A percentile compares a stretch with the other conserved stretches of the same genome.
Conservation (phyloP, 2,888 invertebrate genomes). For the Thereva nobilitata region DNA sequence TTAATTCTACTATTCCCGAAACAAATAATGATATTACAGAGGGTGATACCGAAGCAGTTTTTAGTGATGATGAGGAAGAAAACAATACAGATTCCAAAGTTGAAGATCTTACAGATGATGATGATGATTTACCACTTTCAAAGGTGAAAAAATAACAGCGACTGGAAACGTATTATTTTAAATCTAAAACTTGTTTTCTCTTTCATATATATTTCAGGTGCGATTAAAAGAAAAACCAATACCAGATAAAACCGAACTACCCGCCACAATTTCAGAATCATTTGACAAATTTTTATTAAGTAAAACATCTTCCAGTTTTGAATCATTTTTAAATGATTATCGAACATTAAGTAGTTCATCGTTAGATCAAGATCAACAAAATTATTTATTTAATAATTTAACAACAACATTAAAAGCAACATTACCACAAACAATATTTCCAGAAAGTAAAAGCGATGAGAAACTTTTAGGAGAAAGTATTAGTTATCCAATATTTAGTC, state of each 20-base stretch:
- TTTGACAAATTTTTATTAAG: slow-evolving; percentile 55
- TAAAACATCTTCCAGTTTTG: slow-evolving; percentile 54
- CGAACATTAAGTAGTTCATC: slow-evolving; percentile 52
- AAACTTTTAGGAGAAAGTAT: slow-evolving; percentile 72
- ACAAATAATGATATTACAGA: slow-evolving; percentile 52
- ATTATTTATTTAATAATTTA: slow-evolving; percentile 56
- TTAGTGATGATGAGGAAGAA: slow-evolving; percentile 64
- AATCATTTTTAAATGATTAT: slow-evolving; percentile 56
- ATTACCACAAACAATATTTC: slow-evolving; percentile 57
- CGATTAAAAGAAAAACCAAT: slow-evolving; percentile 58
- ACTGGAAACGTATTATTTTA: not conserved
- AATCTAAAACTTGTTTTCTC: not conserved
- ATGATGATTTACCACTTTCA: slow-evolving; percentile 76
- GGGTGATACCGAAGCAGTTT: slow-evolving; percentile 47
- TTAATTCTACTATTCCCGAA: slow-evolving; percentile 43
- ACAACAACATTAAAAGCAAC: slow-evolving; percentile 54
- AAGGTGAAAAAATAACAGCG: slow-evolving; percentile 68
- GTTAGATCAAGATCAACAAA: slow-evolving; percentile 56
- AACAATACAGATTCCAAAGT: slow-evolving; percentile 56
- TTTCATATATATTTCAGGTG: slow-evolving; percentile 47
- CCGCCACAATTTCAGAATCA: slow-evolving; percentile 54
- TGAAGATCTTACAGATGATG: slow-evolving; percentile 58
- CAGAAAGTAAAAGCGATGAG: slow-evolving; percentile 65
- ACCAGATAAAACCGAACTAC: slow-evolving; percentile 56
- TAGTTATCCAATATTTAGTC: slow-evolving; percentile 81